Evolutionary conservation across 2,888 invertebrate species (phyloP).

Genomic region (Standfussiana lucernea): DNA sequence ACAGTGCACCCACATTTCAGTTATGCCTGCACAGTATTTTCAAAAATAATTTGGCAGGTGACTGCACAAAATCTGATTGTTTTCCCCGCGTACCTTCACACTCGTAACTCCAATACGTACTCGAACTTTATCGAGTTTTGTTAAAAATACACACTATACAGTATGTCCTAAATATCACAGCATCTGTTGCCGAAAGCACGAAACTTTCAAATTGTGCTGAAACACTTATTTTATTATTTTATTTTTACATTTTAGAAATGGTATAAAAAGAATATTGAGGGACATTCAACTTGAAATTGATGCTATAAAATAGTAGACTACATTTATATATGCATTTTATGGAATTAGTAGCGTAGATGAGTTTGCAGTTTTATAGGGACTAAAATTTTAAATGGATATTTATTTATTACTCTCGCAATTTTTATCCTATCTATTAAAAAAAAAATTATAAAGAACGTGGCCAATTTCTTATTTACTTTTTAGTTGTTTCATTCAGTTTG

Average conservation of each 20-base stretch:
- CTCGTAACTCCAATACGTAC: slow-evolving; percentile 33
- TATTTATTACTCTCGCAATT: not conserved
- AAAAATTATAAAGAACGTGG: not conserved
- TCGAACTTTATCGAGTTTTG: slow-evolving; percentile 44
- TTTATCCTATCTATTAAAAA: not conserved
- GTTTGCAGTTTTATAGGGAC: slow-evolving; percentile 19
- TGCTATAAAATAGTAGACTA: slow-evolving; percentile 52
- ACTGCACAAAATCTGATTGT: slow-evolving; percentile 25
- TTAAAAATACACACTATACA: slow-evolving; percentile 46
- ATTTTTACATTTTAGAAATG: slow-evolving; percentile 68
- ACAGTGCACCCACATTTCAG: not conserved
- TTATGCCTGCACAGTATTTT: not conserved
- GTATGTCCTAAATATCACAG: slow-evolving; percentile 64
- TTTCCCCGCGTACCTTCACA: slow-evolving; percentile 9
- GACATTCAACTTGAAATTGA: slow-evolving; percentile 53
- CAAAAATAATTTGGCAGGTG: slow-evolving; percentile 35
- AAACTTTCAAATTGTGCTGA: slow-evolving; percentile 65
- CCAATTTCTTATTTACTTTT: not conserved
- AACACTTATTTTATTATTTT: slow-evolving; percentile 69
- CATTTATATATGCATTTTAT: slow-evolving; percentile 51
- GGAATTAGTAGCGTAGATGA: slow-evolving; percentile 20
- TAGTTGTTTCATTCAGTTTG: not conserved
- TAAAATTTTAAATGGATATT: slow-evolving; percentile 11
- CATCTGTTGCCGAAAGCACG: slow-evolving; percentile 69
- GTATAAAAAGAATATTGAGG: slow-evolving; percentile 61